Evolutionary conservation across 2,888 invertebrate genomes (phyloP), one percentile per base, ranked within the genome.

Genomic region (Digitonthophagus gazella): DNA sequence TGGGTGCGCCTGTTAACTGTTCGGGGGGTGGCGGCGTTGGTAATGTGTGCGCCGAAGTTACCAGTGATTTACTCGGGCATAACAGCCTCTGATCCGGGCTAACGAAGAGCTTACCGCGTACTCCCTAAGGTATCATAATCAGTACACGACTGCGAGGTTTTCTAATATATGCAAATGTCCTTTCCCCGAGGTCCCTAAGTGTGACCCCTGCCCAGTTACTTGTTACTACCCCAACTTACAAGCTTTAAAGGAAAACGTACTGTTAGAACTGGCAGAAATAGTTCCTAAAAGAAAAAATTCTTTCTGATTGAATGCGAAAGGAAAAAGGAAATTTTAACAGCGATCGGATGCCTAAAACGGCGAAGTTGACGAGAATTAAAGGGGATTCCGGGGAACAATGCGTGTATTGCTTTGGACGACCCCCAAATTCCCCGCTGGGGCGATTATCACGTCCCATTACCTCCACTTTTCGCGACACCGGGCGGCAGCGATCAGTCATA

Each of bases 161-260:
- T 75, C 74, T 78, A 78, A 78, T 78, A 72, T 76, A 78, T 78
- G 78, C 78, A 77, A 78, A 78, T 76, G 77, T 75, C 75, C 75
- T 69, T 57, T 58, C 58, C 66, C 65, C 66, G 61, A 67, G 67
- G 55, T 15, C 58, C 20, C 67, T 28, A 14, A 61, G 61, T n/a
- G 19, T 20, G 19, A 19, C 20, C 61, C 18, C 6, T 5, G 28
- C 1, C 2, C 28, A 44, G 28, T 44, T 44, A 44, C n/a, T n/a
- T n/a, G n/a, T n/a, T n/a, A n/a, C n/a, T n/a, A n/a, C 28, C 6
- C 22, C 22, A 22, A 22, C 22, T 22, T 22, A 3, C 28, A 44
- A 44, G 6, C 28, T 44, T 44, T 44, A 44, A 44, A n/a, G n/a
- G n/a, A n/a, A n/a, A n/a, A n/a, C n/a, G n/a, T n/a, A n/a, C n/a